A percentile compares a stretch with the other conserved stretches of the same genome.
These are phyloP conservation scores for Mionectes olivaceus DNA, from an alignment of 2,797 vertebrate species.

Conservation along the genomic window DNA sequence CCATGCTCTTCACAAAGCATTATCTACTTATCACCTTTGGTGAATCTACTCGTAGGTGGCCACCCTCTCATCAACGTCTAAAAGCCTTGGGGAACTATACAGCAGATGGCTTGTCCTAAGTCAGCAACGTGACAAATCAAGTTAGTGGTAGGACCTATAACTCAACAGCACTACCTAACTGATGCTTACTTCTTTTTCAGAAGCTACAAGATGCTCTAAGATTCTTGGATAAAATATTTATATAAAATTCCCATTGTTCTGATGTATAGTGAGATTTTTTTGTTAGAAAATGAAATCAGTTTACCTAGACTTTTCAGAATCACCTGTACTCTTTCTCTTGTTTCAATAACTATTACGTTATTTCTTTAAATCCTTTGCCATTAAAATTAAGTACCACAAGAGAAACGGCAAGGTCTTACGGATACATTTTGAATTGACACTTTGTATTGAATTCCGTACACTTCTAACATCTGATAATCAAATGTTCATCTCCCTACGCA, in stretches of 20 bases:
- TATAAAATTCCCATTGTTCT: background rate
- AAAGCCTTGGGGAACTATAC: background rate
- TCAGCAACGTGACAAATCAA: background rate
- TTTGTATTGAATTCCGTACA: background rate
- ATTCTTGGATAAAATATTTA: background rate
- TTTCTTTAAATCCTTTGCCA: background rate
- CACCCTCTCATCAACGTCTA: background rate
- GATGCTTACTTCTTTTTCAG: background rate
- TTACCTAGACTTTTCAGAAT: background rate
- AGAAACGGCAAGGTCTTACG: background rate
- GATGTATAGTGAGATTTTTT: background rate
- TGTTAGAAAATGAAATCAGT: background rate
- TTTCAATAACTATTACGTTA: background rate
- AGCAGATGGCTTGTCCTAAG: background rate
- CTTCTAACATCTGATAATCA: background rate
- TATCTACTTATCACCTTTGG: background rate
- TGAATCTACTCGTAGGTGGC: background rate
- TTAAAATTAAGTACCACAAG: background rate
- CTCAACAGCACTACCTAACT: background rate
- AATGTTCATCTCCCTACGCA: background rate
- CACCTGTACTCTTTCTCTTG: background rate
- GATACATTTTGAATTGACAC: background rate
- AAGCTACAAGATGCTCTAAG: background rate
- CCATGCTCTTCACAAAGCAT: background rate
- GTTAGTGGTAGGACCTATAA: background rate